phyloP scores from a whole-genome alignment of 2,113 vertebrate genomes.

The Platichthys stellatus region DNA sequence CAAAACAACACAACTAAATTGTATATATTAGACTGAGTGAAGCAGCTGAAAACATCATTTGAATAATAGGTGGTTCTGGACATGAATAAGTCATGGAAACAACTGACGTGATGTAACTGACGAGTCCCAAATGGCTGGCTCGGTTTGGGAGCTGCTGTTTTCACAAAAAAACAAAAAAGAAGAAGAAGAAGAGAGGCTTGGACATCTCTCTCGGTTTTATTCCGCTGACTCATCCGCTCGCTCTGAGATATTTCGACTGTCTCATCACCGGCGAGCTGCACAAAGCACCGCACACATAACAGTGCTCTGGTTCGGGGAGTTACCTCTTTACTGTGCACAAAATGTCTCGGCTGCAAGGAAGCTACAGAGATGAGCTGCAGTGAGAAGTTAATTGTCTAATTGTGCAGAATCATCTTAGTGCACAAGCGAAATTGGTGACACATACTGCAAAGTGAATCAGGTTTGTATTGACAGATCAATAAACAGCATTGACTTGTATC shows the following conservation, averaged over 20 bases:
- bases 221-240: slow-evolving; percentile 50
- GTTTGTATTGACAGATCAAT: too few relatives aligned
- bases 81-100: not conserved
- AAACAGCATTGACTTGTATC: too few relatives aligned
- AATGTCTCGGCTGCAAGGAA: not conserved
- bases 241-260: slow-evolving; percentile 37
- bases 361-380: not conserved
- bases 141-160: slow-evolving; percentile 24
- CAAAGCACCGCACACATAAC: slow-evolving; percentile 24
- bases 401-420: too few relatives aligned
- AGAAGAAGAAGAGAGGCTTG: not conserved
- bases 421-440: too few relatives aligned
- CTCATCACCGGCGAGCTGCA: slow-evolving; percentile 33
- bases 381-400: not conserved
- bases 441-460: too few relatives aligned
- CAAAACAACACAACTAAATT: too few relatives aligned
- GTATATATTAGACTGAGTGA: too few relatives aligned
- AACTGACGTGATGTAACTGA: slow-evolving; percentile 15
- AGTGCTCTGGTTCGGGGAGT: not conserved
- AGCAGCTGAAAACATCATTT: too few relatives aligned
- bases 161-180: not conserved
- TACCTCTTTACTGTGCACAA: not conserved
- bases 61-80: not conserved
- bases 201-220: slow-evolving; percentile 49
- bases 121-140: slow-evolving; percentile 10